Evolutionary conservation across 2,113 vertebrate species (phyloP), one percentile per base, ranked within the genome.

Genomic region (Sprattus sprattus): DNA sequence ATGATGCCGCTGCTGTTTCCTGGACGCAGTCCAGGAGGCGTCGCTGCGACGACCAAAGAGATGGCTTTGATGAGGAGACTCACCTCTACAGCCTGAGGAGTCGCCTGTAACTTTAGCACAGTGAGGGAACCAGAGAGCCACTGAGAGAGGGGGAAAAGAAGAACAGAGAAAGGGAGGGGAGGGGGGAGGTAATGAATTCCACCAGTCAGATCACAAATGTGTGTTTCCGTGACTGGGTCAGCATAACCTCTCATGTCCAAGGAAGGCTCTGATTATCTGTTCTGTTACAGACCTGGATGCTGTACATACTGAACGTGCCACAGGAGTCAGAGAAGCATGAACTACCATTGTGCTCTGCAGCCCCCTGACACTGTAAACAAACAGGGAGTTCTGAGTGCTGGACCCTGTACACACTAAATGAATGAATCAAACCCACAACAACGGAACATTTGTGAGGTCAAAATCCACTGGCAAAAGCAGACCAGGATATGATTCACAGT

Each of bases 61-160:
- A 81, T 39, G 71, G 39, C 87, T 91, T 90, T 91, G 90, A 90
- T 91, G 88, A 88, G 88, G 89, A 78, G 85, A 22, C 83, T 90
- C 87, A 91, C 87, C 90, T 87, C 90, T 91, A 88, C 82, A 87
- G 84, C 85, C 78, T 78, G 57, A 81, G 85, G 32, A 54, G 83
- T 84, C 85, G 84, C 83, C 85, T 81, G 28, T 67, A 46, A 75
- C 82, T 39, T 39, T 32, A 78, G 28, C 71, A 78, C 71, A 2
- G 32, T 0, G 64, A 67, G 64, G 64, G 64, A 67, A 25, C 64
- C 39, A 78, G 32, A 39, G 11, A 39, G 25, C 39, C 25, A 32
- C 9, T 32, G 64, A 71, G 64, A 71, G 64, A 71, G 64, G 49
- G 81, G 67, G 83, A 84, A 82, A 25, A 67, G 25, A 28, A 54